A percentile compares a stretch with the other conserved stretches of the same genome.
Conservation (phyloP, 2,797 vertebrate species). For the Pogoniulus pusillus region DNA sequence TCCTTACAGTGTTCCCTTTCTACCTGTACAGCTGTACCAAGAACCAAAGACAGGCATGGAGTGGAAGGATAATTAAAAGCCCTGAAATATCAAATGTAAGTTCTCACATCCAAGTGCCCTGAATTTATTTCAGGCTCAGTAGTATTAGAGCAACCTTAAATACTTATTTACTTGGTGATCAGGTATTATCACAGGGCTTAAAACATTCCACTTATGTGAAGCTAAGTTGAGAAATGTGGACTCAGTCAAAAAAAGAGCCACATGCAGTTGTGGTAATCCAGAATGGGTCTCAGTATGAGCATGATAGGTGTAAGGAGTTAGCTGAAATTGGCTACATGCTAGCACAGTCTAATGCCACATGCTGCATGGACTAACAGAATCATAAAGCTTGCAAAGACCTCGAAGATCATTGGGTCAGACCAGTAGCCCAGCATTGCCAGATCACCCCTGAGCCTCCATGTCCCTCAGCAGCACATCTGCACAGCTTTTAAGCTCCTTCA, state of each 20-base stretch:
- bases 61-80: background rate
- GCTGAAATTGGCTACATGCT: background rate
- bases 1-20: accelerated
- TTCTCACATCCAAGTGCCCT: background rate
- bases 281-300: background rate
- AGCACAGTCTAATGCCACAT: background rate
- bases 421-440: no score
- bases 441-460: no score
- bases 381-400: no score
- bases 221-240: accelerated
- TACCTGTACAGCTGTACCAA: background rate
- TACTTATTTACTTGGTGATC: background rate
- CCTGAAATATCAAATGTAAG: background rate
- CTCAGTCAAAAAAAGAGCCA: background rate
- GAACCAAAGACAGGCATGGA: background rate
- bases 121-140: background rate
- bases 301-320: no score
- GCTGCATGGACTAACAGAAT: background rate
- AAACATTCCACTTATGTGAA: background rate
- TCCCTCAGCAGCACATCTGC: no score
- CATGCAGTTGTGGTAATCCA: accelerated
- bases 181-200: background rate
- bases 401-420: no score
- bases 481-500: no score
- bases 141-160: background rate